These are phyloP conservation scores for Cryptoprocta ferox DNA, from an alignment of 2,797 vertebrate genomes.

Conservation along the genomic window DNA sequence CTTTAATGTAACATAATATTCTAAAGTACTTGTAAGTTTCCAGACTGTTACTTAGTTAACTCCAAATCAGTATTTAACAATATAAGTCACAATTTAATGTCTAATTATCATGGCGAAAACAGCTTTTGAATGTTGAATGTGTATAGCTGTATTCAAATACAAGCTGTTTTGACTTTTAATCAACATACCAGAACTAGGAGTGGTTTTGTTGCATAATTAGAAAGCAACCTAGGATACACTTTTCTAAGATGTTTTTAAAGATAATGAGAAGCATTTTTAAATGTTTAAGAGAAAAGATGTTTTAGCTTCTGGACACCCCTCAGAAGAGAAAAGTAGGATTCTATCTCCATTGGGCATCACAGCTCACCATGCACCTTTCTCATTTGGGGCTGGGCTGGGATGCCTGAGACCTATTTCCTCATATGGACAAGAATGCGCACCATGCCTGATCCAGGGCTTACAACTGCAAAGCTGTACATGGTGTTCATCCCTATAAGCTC, in stretches of 20 bases:
- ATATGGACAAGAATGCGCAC: neutral
- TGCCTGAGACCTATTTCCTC: neutral
- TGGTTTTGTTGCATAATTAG: slow-evolving; percentile 76
- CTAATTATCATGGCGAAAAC: slow-evolving; percentile 77
- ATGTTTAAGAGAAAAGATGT: slow-evolving; percentile 31
- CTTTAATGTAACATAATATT: neutral
- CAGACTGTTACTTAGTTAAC: slow-evolving; percentile 64
- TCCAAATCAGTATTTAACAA: slow-evolving; percentile 79
- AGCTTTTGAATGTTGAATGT: slow-evolving; percentile 78
- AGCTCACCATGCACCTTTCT: neutral
- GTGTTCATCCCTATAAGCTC: neutral
- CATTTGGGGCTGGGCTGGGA: neutral
- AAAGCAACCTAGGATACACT: slow-evolving; percentile 59
- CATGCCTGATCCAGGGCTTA: neutral
- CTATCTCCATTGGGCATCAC: neutral
- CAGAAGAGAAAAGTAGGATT: slow-evolving; percentile 45
- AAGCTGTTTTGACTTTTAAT: slow-evolving; percentile 82
- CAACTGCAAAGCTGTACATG: neutral
- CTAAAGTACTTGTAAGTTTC: slow-evolving; percentile 53
- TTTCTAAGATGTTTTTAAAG: slow-evolving; percentile 60
- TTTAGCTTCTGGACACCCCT: slow-evolving; percentile 1
- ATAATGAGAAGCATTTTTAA: slow-evolving; percentile 53
- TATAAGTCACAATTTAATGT: slow-evolving; percentile 79
- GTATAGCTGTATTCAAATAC: slow-evolving; percentile 79
- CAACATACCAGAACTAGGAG: slow-evolving; percentile 71